A percentile compares a stretch with the other conserved stretches of the same genome.
These are phyloP conservation scores for Deilephila elpenor DNA, from an alignment of 2,888 invertebrate genomes.

Conservation along the genomic window DNA sequence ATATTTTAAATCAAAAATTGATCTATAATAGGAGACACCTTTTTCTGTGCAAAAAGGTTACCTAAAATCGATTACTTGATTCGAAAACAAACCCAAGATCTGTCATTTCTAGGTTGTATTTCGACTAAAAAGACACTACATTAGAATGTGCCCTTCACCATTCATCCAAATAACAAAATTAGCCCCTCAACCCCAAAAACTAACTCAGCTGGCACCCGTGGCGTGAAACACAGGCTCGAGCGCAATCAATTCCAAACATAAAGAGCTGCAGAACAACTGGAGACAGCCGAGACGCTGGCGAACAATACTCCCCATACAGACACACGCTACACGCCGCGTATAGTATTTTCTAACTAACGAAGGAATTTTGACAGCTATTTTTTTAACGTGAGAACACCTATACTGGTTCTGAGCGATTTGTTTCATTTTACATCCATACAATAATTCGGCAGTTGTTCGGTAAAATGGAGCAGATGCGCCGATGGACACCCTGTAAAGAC, in stretches of 20 bases:
- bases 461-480: too few relatives aligned
- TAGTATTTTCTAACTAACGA: not conserved
- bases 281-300: not conserved
- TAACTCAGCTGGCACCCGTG: not conserved
- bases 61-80: too few relatives aligned
- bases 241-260: slow-evolving; percentile 6
- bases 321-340: not conserved
- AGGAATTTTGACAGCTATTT: not conserved
- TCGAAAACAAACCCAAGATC: too few relatives aligned
- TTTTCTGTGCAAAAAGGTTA: too few relatives aligned
- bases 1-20: too few relatives aligned
- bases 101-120: too few relatives aligned
- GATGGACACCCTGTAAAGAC: too few relatives aligned
- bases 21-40: too few relatives aligned
- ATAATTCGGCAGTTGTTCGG: too few relatives aligned
- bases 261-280: slow-evolving; percentile 1
- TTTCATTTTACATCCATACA: not conserved
- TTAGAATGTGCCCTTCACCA: too few relatives aligned
- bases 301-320: not conserved
- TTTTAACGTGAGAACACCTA: not conserved
- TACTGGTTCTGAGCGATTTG: too few relatives aligned
- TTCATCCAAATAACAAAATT: not conserved
- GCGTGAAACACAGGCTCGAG: not conserved
- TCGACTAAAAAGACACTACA: too few relatives aligned
- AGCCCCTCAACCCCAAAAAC: not conserved